Conservation (phyloP, 2,888 invertebrate species). For the Osmoderma eremita region DNA sequence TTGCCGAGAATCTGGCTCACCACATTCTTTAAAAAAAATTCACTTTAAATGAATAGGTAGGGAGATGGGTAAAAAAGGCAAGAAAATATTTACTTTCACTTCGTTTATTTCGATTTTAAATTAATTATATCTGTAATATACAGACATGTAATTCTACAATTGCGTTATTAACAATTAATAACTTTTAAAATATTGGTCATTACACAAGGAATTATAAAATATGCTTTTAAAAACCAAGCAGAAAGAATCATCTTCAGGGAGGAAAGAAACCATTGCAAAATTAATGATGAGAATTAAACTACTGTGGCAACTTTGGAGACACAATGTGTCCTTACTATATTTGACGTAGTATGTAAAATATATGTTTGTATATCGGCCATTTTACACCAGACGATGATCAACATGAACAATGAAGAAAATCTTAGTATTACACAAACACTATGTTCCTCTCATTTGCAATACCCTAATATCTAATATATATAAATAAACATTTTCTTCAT, state of each 20-base stretch:
- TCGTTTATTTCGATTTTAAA: slow-evolving; percentile 46
- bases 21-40: no score
- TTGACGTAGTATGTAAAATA: no score
- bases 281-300: neutral
- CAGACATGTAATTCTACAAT: slow-evolving; percentile 58
- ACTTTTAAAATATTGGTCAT: slow-evolving; percentile 47
- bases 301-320: no score
- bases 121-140: slow-evolving; percentile 62
- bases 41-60: neutral
- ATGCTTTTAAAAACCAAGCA: slow-evolving; percentile 35
- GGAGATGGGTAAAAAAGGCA: slow-evolving; percentile 2
- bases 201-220: slow-evolving; percentile 47
- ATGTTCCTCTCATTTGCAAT: neutral
- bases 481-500: slow-evolving; percentile 26
- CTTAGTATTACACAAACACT: neutral
- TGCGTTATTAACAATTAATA: slow-evolving; percentile 51
- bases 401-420: neutral
- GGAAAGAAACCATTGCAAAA: neutral
- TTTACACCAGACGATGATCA: neutral
- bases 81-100: slow-evolving; percentile 12
- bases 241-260: no score
- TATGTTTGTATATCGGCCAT: no score
- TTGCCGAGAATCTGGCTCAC: no score
- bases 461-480: slow-evolving; percentile 11
- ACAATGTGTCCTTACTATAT: no score